Base-by-base conservation (phyloP, 2,888 invertebrate species). In the Cantharis rufa region DNA sequence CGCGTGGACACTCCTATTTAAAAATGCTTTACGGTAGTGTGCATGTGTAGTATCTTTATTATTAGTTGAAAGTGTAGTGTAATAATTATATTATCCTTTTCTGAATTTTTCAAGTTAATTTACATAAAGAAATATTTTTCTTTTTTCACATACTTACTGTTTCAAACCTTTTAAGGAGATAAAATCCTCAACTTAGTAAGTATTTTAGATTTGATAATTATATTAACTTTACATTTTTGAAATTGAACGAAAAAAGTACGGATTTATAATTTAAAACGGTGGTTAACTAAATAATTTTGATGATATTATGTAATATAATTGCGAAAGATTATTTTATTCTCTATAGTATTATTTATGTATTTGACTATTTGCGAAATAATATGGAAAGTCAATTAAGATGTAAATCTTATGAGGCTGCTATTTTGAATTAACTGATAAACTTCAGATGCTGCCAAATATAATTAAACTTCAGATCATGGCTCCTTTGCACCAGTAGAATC, bases 1-100 rank as follows among this genome's bases (percentile, higher is more conserved):
- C 74, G 69, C 32, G 63, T 32, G 62, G 74, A 61, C 74, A 69
- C 69, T 74, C 69, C 74, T 74, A 74, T 74, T 74, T 74, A 74
- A 74, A 74, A 74, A 74, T 74, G 69, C 62, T 74, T 74, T 74
- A 69, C 69, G 62, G 62, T 69, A 68, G 48, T 27, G 48, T 72
- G 72, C 68, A 72, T 61, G 72, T 21, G 72, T 69, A 72, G 72
- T 72, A 27, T 69, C 62, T 62, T 27, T 66, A 68, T 68, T 69
- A 68, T 21, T 72, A 32, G 66, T 16, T 61, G 15, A 62, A 15
- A 24, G 16, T 15, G 27, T 62, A 28, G 71, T 71, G 64, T 66
- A 64, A 64, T 16, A 27, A 66, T 24, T 62, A 32, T 28, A 32
- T 28, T 15, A 48, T 18, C 28, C 18, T 71, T 63, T 18, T 32